Base-by-base conservation (phyloP, 2,888 invertebrate species). In the Dione juno region DNA sequence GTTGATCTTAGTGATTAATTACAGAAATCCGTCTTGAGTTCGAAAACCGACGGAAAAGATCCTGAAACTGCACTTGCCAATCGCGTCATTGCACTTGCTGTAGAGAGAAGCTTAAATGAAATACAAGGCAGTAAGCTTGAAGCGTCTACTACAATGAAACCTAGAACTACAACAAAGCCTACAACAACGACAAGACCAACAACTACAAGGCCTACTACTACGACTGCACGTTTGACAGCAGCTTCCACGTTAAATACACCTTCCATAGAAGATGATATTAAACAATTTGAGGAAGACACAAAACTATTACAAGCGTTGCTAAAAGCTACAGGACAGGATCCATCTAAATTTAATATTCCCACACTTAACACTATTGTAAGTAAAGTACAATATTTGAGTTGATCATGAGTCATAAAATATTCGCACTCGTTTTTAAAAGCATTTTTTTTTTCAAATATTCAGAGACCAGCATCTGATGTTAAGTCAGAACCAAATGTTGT, bases 1-100 rank as follows among this genome's bases (percentile, higher is more conserved):
- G n/a, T 10, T 8, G n/a, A 35, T 37, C 10, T 37, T 57, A 11
- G 11, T 35, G 35, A n/a, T n/a, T n/a, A 64, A 64, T 89, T 92
- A 71, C 88, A 93, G 93, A 93, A 92, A 91, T 83, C 87, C 64
- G 91, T 92, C 11, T 80, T 93, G 54, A 89, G 88, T 72, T 87
- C 90, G 52, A 87, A 89, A 73, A 82, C 83, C 64, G 81, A 84
- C 53, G 82, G 79, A n/a, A 86, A 88, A 71, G 93, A 93, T 70
- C 88, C 92, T 19, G 93, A 93, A 79, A 86, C 88, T 65, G 86
- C 89, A 19, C 85, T 94, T 72, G 94, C 94, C 35, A 94, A 94
- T 76, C 87, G 94, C 67, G 93, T 94, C 53, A 94, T 94, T 76
- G 93, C 94, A 59, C 82, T 94, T 35, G 94, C 94, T 50, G 92